Evolutionary conservation across 2,888 invertebrate species (phyloP).

Genomic region (Orthosia gothica): DNA sequence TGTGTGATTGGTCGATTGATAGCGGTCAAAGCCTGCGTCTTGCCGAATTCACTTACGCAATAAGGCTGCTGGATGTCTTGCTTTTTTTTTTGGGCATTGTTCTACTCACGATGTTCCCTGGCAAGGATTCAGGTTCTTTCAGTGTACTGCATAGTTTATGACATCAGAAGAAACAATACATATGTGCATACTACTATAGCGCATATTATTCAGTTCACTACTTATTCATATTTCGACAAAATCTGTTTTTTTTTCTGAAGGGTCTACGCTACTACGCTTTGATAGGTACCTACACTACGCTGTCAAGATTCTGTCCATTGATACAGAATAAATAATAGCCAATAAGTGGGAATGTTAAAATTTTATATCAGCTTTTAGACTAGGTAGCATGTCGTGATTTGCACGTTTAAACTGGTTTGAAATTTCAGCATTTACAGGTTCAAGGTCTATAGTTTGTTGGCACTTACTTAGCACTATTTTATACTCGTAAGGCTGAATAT

Average conservation of each 20-base stretch:
- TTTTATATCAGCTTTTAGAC: neutral
- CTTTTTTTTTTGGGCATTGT: neutral
- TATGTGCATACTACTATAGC: neutral
- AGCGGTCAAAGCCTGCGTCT: too few relatives aligned
- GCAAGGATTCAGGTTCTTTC: neutral
- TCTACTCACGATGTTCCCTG: neutral
- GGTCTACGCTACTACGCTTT: neutral
- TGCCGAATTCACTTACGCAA: too few relatives aligned
- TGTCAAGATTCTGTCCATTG: neutral
- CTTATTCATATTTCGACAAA: too few relatives aligned
- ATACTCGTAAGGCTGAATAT: slow-evolving; percentile 30
- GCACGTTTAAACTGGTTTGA: slow-evolving; percentile 24
- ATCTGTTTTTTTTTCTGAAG: neutral
- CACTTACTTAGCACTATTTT: slow-evolving; percentile 33
- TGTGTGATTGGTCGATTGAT: too few relatives aligned
- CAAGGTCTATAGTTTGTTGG: slow-evolving; percentile 12
- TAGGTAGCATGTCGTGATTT: slow-evolving; percentile 33
- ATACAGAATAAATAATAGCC: too few relatives aligned
- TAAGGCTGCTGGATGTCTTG: neutral
- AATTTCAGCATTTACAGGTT: slow-evolving; percentile 26
- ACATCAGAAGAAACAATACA: neutral
- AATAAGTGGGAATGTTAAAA: neutral
- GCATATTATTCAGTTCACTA: too few relatives aligned
- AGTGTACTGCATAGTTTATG: neutral
- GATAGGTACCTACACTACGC: neutral